Evolutionary conservation across 2,113 vertebrate species (phyloP).

Genomic region (Pholis gunnellus): DNA sequence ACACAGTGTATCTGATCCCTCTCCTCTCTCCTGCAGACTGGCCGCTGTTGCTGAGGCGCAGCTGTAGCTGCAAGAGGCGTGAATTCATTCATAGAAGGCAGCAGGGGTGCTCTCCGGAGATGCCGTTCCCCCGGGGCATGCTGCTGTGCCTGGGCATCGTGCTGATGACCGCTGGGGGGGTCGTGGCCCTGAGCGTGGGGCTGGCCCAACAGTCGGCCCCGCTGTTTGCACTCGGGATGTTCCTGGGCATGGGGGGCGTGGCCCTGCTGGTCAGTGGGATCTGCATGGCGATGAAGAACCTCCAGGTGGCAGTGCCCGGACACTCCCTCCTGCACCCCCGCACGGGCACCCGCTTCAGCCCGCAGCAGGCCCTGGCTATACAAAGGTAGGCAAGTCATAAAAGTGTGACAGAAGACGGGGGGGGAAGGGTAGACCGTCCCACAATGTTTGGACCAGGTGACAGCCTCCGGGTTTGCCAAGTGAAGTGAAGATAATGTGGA

Average conservation of each 20-base stretch:
- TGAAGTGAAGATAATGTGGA: too few relatives aligned
- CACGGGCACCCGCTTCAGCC: conserved; percentile 83
- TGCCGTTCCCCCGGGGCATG: conserved; percentile 66
- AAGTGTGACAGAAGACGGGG: too few relatives aligned
- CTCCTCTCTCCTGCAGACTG: conserved; percentile 40
- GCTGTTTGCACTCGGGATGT: conserved; percentile 62
- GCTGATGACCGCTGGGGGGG: conserved; percentile 64
- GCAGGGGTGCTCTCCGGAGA: conserved; percentile 36
- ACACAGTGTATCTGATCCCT: not conserved
- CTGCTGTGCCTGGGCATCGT: conserved; percentile 71
- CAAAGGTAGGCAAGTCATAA: conserved; percentile 77
- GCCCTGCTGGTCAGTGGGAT: conserved; percentile 72
- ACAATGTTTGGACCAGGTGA: too few relatives aligned
- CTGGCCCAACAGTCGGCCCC: not conserved
- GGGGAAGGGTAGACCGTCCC: too few relatives aligned
- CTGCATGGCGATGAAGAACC: conserved; percentile 81
- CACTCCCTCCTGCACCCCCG: conserved; percentile 84
- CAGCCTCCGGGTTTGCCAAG: too few relatives aligned
- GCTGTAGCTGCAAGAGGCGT: conserved; percentile 6
- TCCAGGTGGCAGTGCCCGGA: conserved; percentile 80
- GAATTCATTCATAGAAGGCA: not conserved
- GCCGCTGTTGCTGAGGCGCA: conserved; percentile 22
- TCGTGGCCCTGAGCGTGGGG: conserved; percentile 42
- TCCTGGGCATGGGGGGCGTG: conserved; percentile 74
- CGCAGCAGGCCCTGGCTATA: conserved; percentile 82